Evolutionary conservation across 1,140 invertebrate species (phyloP).

Genomic region (Drosophila lacteicornis): DNA sequence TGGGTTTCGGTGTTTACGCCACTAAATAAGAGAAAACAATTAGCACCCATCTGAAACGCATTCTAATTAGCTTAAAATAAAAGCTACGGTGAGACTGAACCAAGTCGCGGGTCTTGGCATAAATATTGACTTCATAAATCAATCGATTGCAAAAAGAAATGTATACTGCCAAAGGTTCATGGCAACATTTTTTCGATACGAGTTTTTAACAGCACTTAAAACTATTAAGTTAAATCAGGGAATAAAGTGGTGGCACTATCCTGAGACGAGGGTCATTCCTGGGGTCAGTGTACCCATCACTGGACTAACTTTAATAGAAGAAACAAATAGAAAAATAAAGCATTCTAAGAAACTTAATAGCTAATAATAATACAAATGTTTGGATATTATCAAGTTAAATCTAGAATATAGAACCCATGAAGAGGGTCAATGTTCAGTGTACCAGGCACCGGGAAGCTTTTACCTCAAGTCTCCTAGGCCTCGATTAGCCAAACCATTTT

Average conservation of each 20-base stretch:
- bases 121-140: constrained; percentile 18
- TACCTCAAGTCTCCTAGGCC: background rate
- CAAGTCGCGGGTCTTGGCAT: constrained; percentile 2
- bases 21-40: constrained; percentile 37
- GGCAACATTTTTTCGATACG: background rate
- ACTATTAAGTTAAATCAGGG: no score
- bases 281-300: background rate
- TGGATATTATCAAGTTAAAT: no score
- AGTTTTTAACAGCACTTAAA: background rate
- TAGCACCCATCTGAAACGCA: constrained; percentile 39
- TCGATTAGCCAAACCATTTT: background rate
- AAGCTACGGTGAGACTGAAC: constrained; percentile 8
- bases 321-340: background rate
- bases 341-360: no score
- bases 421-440: no score
- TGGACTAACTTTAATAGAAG: no score
- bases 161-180: background rate
- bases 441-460: background rate
- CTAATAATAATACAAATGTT: no score
- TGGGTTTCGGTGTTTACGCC: constrained; percentile 37
- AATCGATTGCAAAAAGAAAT: background rate
- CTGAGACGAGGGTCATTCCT: background rate
- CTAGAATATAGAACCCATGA: no score
- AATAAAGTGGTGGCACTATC: background rate
- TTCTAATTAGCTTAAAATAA: constrained; percentile 36